These are phyloP conservation scores for Agonum fuliginosum DNA, from an alignment of 2,888 invertebrate species.

Conservation along the genomic window DNA sequence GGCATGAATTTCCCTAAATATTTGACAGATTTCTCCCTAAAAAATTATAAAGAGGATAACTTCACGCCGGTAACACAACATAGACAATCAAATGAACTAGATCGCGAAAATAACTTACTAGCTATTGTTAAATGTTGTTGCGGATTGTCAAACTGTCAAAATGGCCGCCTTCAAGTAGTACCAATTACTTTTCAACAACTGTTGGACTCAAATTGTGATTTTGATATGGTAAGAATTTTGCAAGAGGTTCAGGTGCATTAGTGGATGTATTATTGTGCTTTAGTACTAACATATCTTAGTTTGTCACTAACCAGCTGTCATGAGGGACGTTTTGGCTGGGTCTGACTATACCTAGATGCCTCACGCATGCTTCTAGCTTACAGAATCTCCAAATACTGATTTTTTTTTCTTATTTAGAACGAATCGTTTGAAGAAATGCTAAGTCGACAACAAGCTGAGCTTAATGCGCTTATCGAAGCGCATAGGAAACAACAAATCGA, in stretches of 20 bases:
- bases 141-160: slow-evolving; percentile 49
- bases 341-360: background rate
- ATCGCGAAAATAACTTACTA: slow-evolving; percentile 47
- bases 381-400: slow-evolving; percentile 6
- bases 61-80: background rate
- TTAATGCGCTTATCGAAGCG: slow-evolving; percentile 75
- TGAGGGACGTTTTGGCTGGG: background rate
- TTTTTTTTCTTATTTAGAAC: slow-evolving; percentile 67
- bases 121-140: slow-evolving; percentile 59
- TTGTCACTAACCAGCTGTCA: slow-evolving; percentile 37
- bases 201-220: slow-evolving; percentile 49
- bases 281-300: slow-evolving; percentile 42
- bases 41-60: slow-evolving; percentile 55
- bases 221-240: slow-evolving; percentile 54
- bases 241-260: no score
- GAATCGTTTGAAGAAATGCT: slow-evolving; percentile 73
- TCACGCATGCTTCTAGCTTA: background rate
- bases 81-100: background rate
- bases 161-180: slow-evolving; percentile 53
- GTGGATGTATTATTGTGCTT: slow-evolving; percentile 31
- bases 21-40: slow-evolving; percentile 58
- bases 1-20: slow-evolving; percentile 64
- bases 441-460: slow-evolving; percentile 75
- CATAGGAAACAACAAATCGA: slow-evolving; percentile 74
- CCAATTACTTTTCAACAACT: slow-evolving; percentile 56